phyloP scores from a whole-genome alignment of 2,113 vertebrate species.

The Acanthochromis polyacanthus region DNA sequence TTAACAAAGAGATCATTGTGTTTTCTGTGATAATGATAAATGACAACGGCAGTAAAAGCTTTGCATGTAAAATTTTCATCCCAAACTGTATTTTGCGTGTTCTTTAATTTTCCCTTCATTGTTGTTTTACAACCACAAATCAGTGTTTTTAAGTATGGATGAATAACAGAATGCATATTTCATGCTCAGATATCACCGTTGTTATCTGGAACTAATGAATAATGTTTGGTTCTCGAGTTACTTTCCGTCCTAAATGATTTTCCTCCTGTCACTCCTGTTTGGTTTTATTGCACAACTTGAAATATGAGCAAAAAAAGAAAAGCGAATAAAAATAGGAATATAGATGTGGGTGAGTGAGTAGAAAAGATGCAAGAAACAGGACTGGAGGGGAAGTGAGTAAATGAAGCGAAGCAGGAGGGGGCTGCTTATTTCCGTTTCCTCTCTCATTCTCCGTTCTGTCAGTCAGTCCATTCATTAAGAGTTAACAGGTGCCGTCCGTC shows the following conservation, averaged over 20 bases:
- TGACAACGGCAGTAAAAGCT: too few relatives aligned
- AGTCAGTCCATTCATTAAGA: slow-evolving; percentile 38
- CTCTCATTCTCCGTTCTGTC: slow-evolving; percentile 9
- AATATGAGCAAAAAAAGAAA: not conserved
- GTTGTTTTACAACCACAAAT: not conserved
- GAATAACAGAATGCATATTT: not conserved
- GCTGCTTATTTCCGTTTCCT: slow-evolving; percentile 16
- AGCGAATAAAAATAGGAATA: not conserved
- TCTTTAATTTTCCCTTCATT: not conserved
- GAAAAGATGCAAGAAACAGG: not conserved
- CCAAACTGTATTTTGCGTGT: not conserved
- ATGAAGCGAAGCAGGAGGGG: not conserved
- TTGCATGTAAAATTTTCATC: not conserved
- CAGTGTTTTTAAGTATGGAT: not conserved
- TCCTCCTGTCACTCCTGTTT: not conserved
- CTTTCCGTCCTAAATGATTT: too few relatives aligned
- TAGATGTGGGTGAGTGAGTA: not conserved
- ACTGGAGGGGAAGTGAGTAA: not conserved
- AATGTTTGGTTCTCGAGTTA: not conserved
- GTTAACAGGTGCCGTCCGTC: slow-evolving; percentile 46
- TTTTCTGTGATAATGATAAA: too few relatives aligned
- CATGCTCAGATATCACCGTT: not conserved
- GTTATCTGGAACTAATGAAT: not conserved
- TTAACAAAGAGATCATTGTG: too few relatives aligned
- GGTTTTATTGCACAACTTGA: not conserved